Evolutionary conservation across 2,797 vertebrate genomes (phyloP).

Genomic region (Phrynocephalus forsythii): DNA sequence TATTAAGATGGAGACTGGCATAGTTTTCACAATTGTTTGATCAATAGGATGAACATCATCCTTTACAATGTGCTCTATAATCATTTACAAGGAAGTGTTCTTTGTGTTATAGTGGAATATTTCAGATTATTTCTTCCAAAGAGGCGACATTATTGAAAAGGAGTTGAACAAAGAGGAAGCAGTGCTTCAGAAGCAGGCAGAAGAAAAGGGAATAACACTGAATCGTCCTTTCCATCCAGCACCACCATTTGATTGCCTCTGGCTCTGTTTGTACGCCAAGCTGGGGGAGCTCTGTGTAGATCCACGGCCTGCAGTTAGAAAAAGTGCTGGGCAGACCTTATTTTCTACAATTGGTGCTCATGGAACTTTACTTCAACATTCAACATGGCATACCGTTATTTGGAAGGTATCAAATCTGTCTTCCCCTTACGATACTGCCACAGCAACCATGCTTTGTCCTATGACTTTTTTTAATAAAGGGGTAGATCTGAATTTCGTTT

Average conservation of each 20-base stretch:
- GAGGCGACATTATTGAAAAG: constrained; percentile 94
- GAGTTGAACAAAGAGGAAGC: constrained; percentile 93
- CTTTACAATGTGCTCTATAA: not conserved
- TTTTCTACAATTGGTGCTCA: constrained; percentile 98
- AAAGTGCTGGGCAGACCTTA: constrained; percentile 95
- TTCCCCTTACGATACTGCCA: not conserved
- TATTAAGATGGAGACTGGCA: not conserved
- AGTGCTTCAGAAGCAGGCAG: constrained; percentile 88
- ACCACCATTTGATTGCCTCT: constrained; percentile 96
- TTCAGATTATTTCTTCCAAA: constrained; percentile 99
- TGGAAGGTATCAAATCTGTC: constrained; percentile 89
- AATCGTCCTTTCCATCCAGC: constrained; percentile 95
- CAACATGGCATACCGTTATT: constrained; percentile 96
- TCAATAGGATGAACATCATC: not conserved
- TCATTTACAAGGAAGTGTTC: constrained; percentile 36
- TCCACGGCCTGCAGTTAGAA: constrained; percentile 94
- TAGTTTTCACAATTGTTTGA: not conserved
- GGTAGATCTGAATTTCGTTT: not conserved
- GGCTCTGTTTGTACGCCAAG: constrained; percentile 96
- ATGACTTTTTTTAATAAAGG: not conserved
- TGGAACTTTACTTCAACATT: constrained; percentile 94
- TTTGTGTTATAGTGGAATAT: constrained; percentile 94
- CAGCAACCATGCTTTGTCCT: not conserved
- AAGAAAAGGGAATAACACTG: constrained; percentile 90
- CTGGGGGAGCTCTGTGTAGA: constrained; percentile 96